Conservation (phyloP, 1,140 invertebrate species). For the Harlomillsia oculata region DNA sequence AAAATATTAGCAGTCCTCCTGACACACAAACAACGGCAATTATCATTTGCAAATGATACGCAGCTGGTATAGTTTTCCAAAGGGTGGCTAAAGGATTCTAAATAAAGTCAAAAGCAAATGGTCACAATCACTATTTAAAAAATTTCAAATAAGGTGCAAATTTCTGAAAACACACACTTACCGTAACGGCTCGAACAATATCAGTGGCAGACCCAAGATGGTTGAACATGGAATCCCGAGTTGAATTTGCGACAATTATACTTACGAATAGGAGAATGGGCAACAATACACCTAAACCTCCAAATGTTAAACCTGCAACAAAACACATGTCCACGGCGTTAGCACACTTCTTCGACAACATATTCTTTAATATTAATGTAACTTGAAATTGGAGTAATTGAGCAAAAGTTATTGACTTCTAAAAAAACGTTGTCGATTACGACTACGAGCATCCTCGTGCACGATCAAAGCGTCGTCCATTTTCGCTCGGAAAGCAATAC, state of each 20-base stretch:
- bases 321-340: background rate
- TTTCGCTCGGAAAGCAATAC: slow-evolving; percentile 44
- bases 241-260: slow-evolving; percentile 28
- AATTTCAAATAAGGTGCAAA: background rate
- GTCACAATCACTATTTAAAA: background rate
- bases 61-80: slow-evolving; percentile 33
- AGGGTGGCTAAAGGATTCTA: slow-evolving; percentile 40
- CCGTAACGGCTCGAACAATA: slow-evolving; percentile 30
- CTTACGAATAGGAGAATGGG: slow-evolving; percentile 28
- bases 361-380: background rate
- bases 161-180: slow-evolving; percentile 35
- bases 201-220: slow-evolving; percentile 26
- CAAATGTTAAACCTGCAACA: slow-evolving; percentile 17
- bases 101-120: background rate
- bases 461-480: slow-evolving; percentile 42
- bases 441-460: slow-evolving; percentile 40
- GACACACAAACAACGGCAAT: slow-evolving; percentile 20
- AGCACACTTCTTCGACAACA: background rate
- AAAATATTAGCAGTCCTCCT: slow-evolving; percentile 23
- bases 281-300: slow-evolving; percentile 25
- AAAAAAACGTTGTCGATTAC: slow-evolving; percentile 36
- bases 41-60: slow-evolving; percentile 33
- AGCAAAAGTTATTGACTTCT: slow-evolving; percentile 27
- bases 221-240: slow-evolving; percentile 19
- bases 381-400: slow-evolving; percentile 6